phyloP scores from a whole-genome alignment of 1,140 invertebrate species.

The Bombus fervidus region DNA sequence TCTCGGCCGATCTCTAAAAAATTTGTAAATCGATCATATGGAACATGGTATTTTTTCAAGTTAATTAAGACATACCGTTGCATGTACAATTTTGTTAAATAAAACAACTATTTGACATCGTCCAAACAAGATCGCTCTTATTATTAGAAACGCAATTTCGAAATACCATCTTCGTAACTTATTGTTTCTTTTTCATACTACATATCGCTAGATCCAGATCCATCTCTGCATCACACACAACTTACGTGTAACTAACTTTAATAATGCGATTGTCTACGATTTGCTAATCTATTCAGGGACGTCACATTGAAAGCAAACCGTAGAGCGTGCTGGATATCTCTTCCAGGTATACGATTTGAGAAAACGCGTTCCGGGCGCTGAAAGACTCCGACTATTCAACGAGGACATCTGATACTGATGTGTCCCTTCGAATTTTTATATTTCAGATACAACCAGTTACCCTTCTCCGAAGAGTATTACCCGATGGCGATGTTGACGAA shows the following conservation, averaged over 20 bases:
- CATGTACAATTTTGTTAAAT: conserved; percentile 38
- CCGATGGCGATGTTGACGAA: conserved; percentile 73
- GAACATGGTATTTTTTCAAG: background rate
- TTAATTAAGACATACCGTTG: background rate
- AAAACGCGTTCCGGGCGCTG: conserved; percentile 30
- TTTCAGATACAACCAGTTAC: conserved; percentile 77
- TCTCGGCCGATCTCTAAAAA: background rate
- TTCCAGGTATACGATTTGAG: conserved; percentile 56
- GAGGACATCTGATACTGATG: conserved; percentile 67
- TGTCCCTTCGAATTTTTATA: conserved; percentile 75
- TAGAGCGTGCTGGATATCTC: conserved; percentile 26
- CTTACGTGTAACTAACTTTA: background rate
- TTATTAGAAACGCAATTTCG: background rate
- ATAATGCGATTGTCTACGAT: background rate
- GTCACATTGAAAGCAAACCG: background rate
- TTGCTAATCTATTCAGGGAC: background rate
- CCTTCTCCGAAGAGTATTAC: conserved; percentile 73
- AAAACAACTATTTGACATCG: conserved; percentile 26
- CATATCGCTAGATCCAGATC: background rate
- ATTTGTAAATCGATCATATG: background rate
- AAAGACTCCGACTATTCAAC: conserved; percentile 32
- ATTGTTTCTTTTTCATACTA: background rate
- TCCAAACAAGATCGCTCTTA: background rate
- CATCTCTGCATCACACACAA: no score
- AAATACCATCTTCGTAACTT: background rate